A percentile compares a stretch with the other conserved stretches of the same genome.
These are phyloP conservation scores for Carassius gibelio DNA, from an alignment of 2,113 vertebrate species.

Conservation along the genomic window DNA sequence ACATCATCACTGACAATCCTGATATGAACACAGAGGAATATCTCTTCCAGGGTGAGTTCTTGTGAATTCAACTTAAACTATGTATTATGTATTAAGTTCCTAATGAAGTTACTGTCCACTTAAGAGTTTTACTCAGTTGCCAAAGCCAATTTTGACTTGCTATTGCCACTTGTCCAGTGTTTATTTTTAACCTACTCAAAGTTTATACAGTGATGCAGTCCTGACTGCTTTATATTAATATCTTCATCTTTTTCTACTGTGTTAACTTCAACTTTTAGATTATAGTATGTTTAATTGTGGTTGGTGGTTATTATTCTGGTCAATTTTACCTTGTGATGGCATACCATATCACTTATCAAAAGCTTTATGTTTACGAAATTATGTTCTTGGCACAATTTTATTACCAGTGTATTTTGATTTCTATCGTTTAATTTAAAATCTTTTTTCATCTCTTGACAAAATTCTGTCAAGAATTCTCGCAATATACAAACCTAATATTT, in stretches of 20 bases:
- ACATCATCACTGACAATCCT: constrained; percentile 99
- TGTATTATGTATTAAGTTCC: neutral
- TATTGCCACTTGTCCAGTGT: neutral
- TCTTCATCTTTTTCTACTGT: too few species aligned
- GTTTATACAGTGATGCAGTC: neutral
- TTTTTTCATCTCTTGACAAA: neutral
- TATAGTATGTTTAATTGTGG: neutral
- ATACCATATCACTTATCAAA: too few species aligned
- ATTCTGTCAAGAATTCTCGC: neutral
- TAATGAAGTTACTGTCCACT: neutral
- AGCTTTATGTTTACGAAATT: too few species aligned
- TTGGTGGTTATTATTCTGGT: neutral
- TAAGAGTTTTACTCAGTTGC: too few species aligned
- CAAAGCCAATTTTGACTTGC: neutral
- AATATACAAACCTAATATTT: neutral
- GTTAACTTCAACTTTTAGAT: neutral
- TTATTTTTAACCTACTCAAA: neutral
- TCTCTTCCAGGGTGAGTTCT: constrained; percentile 91
- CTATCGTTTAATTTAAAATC: neutral
- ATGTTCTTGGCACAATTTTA: neutral
- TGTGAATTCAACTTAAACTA: neutral
- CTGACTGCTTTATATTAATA: too few species aligned
- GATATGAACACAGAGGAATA: constrained; percentile 99
- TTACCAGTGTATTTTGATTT: neutral
- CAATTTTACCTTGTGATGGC: neutral